Evolutionary conservation across 2,888 invertebrate species (phyloP), one percentile per base, ranked within the genome.

Genomic region (Tenthredo mesomela): DNA sequence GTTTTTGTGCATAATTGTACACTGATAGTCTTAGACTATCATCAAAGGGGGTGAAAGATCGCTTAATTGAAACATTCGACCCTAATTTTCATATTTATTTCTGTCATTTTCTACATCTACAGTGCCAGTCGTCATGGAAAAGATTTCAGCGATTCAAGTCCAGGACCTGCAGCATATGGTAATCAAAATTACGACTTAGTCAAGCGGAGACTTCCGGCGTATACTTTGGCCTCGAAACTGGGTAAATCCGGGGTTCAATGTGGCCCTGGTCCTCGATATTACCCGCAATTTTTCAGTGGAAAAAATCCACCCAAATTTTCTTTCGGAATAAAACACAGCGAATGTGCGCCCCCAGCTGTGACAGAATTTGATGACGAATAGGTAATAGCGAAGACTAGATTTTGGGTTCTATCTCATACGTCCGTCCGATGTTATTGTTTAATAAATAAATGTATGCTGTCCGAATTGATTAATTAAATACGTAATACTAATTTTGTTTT

Each of bases 271-370:
- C 92, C 93, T 3, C 84, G 86, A 25, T 92, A 93, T 84, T 87
- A 90, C 82, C 89, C 90, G 4, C 61, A 78, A 37, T 87, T 87
- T 40, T 84, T 87, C 78, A 18, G 83, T 1, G 85, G 87, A 50
- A 93, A 87, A 86, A 87, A 87, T 33, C 84, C 89, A 1, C 92
- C 93, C 3, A 89, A 87, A 43, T 96, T 94, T 89, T 95, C 95
- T 29, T 96, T 96, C 90, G 96, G 96, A 47, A 93, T 94, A 25
- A 94, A 94, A 86, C 95, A 95, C 91, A 94, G 94, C 15, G 93
- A 93, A 84, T 95, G 94, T 88, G 93, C 94, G 21, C 94, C 94
- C 61, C 95, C 95, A 6, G 95, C 95, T 92, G 94, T 96, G 88
- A 94, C 95, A 78, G 94, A 94, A 37, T 94, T 95, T 85, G 96